Conservation (phyloP, 2,797 vertebrate species). For the Galaxias olidus region DNA sequence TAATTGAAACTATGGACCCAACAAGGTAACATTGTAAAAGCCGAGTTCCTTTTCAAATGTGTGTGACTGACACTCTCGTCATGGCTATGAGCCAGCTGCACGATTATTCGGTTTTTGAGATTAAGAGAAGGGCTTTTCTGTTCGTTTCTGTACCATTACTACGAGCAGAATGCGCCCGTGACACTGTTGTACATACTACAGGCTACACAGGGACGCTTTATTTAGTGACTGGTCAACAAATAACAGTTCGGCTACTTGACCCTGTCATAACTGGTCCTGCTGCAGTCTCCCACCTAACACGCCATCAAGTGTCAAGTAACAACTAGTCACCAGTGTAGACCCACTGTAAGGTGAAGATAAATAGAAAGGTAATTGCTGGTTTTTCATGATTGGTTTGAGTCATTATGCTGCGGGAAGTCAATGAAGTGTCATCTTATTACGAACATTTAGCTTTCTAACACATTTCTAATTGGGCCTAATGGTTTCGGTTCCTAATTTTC, state of each 20-base stretch:
- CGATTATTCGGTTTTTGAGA: conserved; percentile 13
- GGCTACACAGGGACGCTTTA: not conserved
- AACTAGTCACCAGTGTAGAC: conserved; percentile 11
- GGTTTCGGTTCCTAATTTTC: conserved; percentile 30
- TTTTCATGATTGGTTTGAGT: conserved; percentile 58
- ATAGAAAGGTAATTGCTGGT: conserved; percentile 52
- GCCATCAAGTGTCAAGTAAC: too few species aligned
- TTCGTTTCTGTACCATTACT: not conserved
- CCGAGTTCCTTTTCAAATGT: conserved; percentile 44
- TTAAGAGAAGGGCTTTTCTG: not conserved
- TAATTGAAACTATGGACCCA: conserved; percentile 42
- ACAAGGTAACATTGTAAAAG: conserved; percentile 45
- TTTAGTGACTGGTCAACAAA: not conserved
- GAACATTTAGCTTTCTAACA: conserved; percentile 18
- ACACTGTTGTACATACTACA: not conserved
- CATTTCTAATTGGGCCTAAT: conserved; percentile 37
- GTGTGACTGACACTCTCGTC: conserved; percentile 13
- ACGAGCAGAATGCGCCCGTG: not conserved
- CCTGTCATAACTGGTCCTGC: conserved; percentile 31
- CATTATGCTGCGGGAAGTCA: conserved; percentile 63
- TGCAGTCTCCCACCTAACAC: too few species aligned
- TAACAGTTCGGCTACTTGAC: conserved; percentile 46
- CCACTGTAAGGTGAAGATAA: conserved; percentile 38
- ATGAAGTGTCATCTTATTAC: conserved; percentile 52
- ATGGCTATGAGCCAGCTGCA: not conserved